Evolutionary conservation across 2,113 vertebrate species (phyloP), one percentile per base, ranked within the genome.

Genomic region (Pionites leucogaster): DNA sequence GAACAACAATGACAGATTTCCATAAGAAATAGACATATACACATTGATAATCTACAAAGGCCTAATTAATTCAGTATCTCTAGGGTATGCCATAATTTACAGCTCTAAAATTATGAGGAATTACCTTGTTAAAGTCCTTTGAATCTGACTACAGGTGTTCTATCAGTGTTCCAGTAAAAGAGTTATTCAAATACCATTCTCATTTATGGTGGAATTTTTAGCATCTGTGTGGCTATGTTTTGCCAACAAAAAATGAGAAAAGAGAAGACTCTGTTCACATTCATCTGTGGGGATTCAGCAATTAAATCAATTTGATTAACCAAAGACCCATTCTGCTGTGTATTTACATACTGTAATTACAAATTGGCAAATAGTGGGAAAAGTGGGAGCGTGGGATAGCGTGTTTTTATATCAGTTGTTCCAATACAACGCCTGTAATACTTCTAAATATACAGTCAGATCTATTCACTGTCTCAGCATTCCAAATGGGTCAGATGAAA

Each of bases 221-320:
- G 95, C 59, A 85, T 90, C 93, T 95, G 76, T 91, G 76, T 92
- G 92, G 90, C 37, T 93, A 89, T 97, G 94, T 96, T 97, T 96
- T 97, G 96, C 90, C 96, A 97, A 97, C 95, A 97, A 95, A 96
- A 96, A 93, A 95, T 75, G 93, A 94, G 89, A 96, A 95, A 94
- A 95, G 82, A 95, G 95, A 96, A 97, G 94, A 96, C 86, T 97
- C 96, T 93, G 96, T 94, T 97, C 96, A 93, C 86, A 96, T 96
- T 97, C 97, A 96, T 97, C 96, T 97, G 96, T 94, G 84, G 94
- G 95, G 91, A 97, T 97, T 97, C 95, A 94, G 96, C 97, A 97
- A 97, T 97, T 97, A 97, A 97, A 97, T 97, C 97, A 97, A 97
- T 97, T 96, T 97, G 97, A 97, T 97, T 96, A 97, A 97, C 96